These are phyloP conservation scores for Ornithoptera alexandrae DNA, from an alignment of 2,888 invertebrate species.

Conservation along the genomic window DNA sequence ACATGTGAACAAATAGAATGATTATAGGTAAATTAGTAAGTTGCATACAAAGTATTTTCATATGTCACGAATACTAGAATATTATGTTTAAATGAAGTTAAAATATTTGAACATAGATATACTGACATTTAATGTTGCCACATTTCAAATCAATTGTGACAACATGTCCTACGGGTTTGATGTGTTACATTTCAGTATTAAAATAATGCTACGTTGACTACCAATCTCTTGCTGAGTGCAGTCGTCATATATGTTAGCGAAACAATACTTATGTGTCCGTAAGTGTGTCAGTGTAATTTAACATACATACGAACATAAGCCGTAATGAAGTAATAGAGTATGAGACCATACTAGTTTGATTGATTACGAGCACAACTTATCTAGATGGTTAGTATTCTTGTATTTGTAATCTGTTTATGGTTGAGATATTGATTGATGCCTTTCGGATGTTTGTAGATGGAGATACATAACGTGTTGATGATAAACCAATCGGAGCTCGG, in stretches of 20 bases:
- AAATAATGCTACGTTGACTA: not conserved
- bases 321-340: not conserved
- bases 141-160: slow-evolving; percentile 6
- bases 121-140: not conserved
- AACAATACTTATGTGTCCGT: not conserved
- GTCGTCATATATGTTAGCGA: not conserved
- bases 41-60: not conserved
- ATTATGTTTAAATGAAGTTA: not conserved
- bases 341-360: not conserved
- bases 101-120: not conserved
- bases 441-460: not conserved
- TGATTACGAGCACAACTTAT: not conserved
- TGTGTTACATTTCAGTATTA: not conserved
- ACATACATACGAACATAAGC: not conserved
- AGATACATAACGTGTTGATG: slow-evolving; percentile 4
- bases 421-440: slow-evolving; percentile 10
- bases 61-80: not conserved
- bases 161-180: not conserved
- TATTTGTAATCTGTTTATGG: not conserved
- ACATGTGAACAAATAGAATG: slow-evolving; percentile 3
- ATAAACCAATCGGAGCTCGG: slow-evolving; percentile 2
- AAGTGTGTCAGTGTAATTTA: not conserved
- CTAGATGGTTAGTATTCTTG: slow-evolving; percentile 1
- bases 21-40: slow-evolving; percentile 19
- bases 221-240: not conserved